Base-by-base conservation (phyloP, 2,797 vertebrate genomes). In the Arctocebus calabarensis region DNA sequence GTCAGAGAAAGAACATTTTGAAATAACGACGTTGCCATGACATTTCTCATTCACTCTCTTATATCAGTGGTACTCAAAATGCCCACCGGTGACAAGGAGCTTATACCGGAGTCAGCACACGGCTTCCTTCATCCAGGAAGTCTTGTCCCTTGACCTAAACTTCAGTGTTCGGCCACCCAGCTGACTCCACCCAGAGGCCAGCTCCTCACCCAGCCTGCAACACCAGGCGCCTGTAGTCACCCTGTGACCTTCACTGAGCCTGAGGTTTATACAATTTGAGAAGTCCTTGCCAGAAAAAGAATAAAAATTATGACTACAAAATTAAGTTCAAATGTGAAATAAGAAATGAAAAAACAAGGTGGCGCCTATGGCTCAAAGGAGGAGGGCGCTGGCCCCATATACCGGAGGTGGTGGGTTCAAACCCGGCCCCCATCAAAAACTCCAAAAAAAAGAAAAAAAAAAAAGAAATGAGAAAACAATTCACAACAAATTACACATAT, bases 111-210 rank as follows among this genome's bases (percentile, higher is more conserved):
- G 19, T 27, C 22, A 0, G 74, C 27, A 7, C 11, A 5, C 27
- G 0, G 13, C 40, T 8, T 14, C 73, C 25, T 68, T 23, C 52
- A 0, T 13, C 57, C 2, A 4, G 74, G 37, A 48, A 48, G 40
- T 19, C 52, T 68, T 29, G 52, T 43, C 29, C 34, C 40, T 23
- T 3, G 6, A 19, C 27, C 11, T 8, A 16, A 1, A 13, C 16
- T 0, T 0, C n/a, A 45, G n/a, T 0, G 55, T 32, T 2, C 7
- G 10, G 43, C 75, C 17, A 6, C 5, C 5, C 4, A 10, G 43
- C 2, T 0, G 10, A 6, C 64, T 16, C 2, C 19, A 17, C 6
- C 5, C 78, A 27, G 55, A 37, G 25, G 19, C 48, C 64, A 2
- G 43, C 29, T 3, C 61, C 71, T 59, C 34, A 3, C 19, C 81